phyloP scores from a whole-genome alignment of 2,888 invertebrate genomes.

The Syritta pipiens region DNA sequence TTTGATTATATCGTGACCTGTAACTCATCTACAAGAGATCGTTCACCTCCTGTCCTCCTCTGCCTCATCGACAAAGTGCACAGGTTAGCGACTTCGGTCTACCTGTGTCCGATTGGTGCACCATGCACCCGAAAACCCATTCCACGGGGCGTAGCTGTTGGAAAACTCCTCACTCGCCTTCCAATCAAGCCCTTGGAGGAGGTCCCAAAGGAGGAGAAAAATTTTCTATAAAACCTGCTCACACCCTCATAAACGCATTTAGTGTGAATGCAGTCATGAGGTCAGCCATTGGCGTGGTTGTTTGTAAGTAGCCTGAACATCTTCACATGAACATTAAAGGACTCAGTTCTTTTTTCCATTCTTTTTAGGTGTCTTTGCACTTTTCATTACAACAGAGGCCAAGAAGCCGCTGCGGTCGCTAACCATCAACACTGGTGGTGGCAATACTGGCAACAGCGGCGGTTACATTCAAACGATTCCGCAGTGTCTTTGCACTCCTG shows the following conservation, averaged over 20 bases:
- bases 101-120: neutral
- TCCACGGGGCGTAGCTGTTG: conserved; percentile 1
- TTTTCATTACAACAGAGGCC: conserved; percentile 20
- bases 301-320: conserved; percentile 26
- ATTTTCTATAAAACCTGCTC: conserved; percentile 44
- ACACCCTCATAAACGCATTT: neutral
- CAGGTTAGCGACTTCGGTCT: no score
- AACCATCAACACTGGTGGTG: neutral
- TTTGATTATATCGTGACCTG: no score
- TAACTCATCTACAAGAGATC: no score
- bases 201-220: neutral
- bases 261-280: conserved; percentile 48
- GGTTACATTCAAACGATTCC: neutral
- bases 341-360: neutral
- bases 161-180: no score
- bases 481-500: conserved; percentile 41
- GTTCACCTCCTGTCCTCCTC: no score
- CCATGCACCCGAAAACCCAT: neutral
- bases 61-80: no score
- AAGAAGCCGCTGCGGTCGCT: conserved; percentile 25
- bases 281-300: conserved; percentile 30
- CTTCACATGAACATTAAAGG: neutral
- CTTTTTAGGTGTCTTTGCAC: conserved; percentile 31
- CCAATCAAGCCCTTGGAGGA: no score
- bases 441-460: neutral